Base-by-base conservation (phyloP, 2,113 vertebrate genomes). In the Plecotus auritus region DNA sequence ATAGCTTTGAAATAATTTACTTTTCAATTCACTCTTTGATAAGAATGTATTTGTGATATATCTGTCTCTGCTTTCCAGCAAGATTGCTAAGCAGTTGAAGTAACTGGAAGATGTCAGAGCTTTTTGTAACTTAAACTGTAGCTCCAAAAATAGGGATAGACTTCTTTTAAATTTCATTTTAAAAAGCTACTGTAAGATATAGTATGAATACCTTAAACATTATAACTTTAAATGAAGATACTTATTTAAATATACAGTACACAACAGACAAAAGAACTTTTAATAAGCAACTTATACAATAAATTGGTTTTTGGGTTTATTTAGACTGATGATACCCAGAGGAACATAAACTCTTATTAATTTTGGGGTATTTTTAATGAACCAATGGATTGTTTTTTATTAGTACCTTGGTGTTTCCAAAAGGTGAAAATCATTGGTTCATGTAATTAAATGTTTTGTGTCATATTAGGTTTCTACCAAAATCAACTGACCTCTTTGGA, bases 311-410 rank as follows among this genome's bases (percentile, higher is more conserved):
- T 94, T 95, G 81, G 45, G 77, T 93, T 93, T 90, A 47, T 93
- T 97, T 77, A 90, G 20, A 95, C 70, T 93, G 30, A 51, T 92
- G 82, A 93, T 93, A 37, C 66, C 54, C 30, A 70, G 45, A 73
- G 67, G 74, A 89, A 17, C 51, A 74, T 86, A 89, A 92, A 87
- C n/a, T 93, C 77, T 84, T 97, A 85, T 78, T 96, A 90, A 90
- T 45, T 92, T 42, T n/a, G 80, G 56, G 28, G 54, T 95, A 87
- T 93, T 95, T 94, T 88, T 97, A 87, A 76, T 95, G 93, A 96
- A 96, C 93, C 40, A 91, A 49, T 85, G 91, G 22, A 73, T 91
- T 93, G 69, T 76, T 94, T 91, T 95, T 95, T 90, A 90, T 95
- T 80, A 90, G 13, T 91, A 4, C 87, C 20, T 95, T 91, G 42